Evolutionary conservation across 2,797 vertebrate species (phyloP).

Genomic region (Peromyscus eremicus): DNA sequence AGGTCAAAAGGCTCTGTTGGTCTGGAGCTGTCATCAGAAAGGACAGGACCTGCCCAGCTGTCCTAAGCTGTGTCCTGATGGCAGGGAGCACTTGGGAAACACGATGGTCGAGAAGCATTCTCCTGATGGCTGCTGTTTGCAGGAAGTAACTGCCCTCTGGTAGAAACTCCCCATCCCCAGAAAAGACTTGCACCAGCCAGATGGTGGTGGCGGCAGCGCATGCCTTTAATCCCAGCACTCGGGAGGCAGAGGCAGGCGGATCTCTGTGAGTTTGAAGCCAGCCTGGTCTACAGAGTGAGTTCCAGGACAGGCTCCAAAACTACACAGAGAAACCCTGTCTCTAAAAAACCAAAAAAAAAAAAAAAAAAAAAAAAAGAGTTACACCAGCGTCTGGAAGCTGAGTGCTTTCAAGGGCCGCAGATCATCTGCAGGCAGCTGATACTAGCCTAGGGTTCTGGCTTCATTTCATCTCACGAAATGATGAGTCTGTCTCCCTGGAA

Average conservation of each 20-base stretch:
- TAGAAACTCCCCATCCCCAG: constrained; percentile 59
- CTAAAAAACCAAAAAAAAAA: too few species aligned
- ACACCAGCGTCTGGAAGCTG: constrained; percentile 44
- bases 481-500: constrained; percentile 58
- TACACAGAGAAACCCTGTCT: too few species aligned
- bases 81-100: neutral
- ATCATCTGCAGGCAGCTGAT: constrained; percentile 59
- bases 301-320: too few species aligned
- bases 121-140: constrained; percentile 40
- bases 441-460: constrained; percentile 40
- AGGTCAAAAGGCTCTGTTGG: neutral
- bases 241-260: too few species aligned
- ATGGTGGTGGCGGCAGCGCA: too few species aligned
- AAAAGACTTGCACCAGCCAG: constrained; percentile 26
- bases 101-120: neutral
- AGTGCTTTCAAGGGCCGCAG: constrained; percentile 35
- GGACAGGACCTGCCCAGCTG: neutral
- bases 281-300: too few species aligned
- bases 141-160: constrained; percentile 24
- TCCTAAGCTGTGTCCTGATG: neutral
- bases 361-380: neutral
- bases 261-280: too few species aligned
- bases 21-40: neutral
- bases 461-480: constrained; percentile 64
- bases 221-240: too few species aligned